Evolutionary conservation across 2,888 invertebrate genomes (phyloP).

Genomic region (Parnassius smintheus): DNA sequence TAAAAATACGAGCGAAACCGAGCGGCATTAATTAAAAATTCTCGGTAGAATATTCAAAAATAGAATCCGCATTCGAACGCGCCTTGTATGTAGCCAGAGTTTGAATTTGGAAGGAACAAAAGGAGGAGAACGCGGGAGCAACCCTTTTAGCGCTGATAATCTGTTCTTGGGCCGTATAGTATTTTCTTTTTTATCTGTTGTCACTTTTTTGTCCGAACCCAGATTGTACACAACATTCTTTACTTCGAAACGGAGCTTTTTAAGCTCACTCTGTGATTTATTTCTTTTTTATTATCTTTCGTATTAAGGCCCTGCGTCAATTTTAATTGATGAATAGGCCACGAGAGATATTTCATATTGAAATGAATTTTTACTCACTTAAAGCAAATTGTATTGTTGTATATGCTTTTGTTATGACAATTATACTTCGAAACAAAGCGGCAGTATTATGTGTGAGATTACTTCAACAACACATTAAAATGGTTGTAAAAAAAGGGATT

Average conservation of each 20-base stretch:
- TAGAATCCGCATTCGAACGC: slow-evolving; percentile 81
- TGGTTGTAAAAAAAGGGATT: not conserved
- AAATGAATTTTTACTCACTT: slow-evolving; percentile 45
- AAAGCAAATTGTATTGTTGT: too few relatives aligned
- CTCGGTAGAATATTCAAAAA: slow-evolving; percentile 82
- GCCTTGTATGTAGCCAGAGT: slow-evolving; percentile 78
- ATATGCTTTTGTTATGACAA: too few relatives aligned
- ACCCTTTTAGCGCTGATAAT: slow-evolving; percentile 82
- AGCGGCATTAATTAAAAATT: slow-evolving; percentile 81
- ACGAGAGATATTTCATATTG: slow-evolving; percentile 62
- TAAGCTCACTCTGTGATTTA: slow-evolving; percentile 71
- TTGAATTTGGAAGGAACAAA: slow-evolving; percentile 80
- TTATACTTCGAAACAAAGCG: too few relatives aligned
- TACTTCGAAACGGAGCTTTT: slow-evolving; percentile 80
- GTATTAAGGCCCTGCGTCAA: slow-evolving; percentile 67
- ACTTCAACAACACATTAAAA: too few relatives aligned
- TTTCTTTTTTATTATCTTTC: slow-evolving; percentile 73
- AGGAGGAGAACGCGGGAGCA: slow-evolving; percentile 79
- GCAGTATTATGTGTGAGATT: too few relatives aligned
- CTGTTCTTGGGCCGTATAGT: slow-evolving; percentile 78
- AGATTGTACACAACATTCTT: slow-evolving; percentile 82
- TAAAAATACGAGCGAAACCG: slow-evolving; percentile 77
- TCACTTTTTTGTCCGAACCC: slow-evolving; percentile 79
- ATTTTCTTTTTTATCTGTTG: slow-evolving; percentile 72
- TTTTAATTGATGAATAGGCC: slow-evolving; percentile 78